Evolutionary conservation across 2,797 vertebrate genomes (phyloP).

Genomic region (Australoheros facetus): DNA sequence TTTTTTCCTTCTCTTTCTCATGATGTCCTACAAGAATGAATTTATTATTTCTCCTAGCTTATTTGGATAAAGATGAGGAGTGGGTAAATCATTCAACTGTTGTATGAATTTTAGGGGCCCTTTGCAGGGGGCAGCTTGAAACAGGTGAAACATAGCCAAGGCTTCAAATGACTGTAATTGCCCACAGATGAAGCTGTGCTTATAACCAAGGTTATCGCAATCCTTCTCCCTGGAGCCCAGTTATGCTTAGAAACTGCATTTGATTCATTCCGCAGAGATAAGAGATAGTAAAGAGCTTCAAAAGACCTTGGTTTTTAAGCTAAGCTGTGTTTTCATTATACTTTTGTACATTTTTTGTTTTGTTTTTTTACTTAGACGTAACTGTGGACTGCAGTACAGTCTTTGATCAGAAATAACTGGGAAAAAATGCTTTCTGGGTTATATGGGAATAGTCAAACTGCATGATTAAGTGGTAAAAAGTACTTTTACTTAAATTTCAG

Average conservation of each 20-base stretch:
- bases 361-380: not conserved
- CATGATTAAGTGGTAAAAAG: not conserved
- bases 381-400: not conserved
- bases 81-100: not conserved
- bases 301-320: not conserved
- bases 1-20: not conserved
- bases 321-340: constrained; percentile 1
- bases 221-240: constrained; percentile 1
- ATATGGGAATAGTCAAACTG: not conserved
- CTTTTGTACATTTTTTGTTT: not conserved
- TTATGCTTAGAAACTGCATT: not conserved
- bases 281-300: not conserved
- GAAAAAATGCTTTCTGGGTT: not conserved
- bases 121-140: not conserved
- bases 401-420: not conserved
- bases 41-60: not conserved
- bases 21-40: not conserved
- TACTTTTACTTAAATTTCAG: not conserved
- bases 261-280: not conserved
- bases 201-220: not conserved
- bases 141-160: not conserved
- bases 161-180: not conserved
- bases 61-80: not conserved
- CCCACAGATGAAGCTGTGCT: not conserved
- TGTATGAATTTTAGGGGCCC: not conserved